phyloP scores from a whole-genome alignment of 2,888 invertebrate genomes.

The Drosophila multiciliata region DNA sequence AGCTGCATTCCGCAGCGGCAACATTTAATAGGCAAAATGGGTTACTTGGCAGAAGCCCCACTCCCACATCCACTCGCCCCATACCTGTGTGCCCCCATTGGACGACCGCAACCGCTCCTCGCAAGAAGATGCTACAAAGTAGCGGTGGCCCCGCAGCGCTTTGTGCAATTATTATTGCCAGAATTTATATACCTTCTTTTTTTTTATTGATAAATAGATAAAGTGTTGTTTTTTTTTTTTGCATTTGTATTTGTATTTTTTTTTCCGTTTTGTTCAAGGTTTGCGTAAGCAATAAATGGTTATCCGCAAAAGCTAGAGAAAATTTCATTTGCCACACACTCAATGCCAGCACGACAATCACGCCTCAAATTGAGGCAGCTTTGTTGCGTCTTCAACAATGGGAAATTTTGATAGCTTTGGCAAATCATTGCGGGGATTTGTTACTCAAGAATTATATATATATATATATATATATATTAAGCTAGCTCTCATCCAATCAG shows the following conservation, averaged over 20 bases:
- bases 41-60: slow-evolving; percentile 45
- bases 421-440: slow-evolving; percentile 2
- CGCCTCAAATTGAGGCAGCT: slow-evolving; percentile 44
- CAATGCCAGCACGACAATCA: slow-evolving; percentile 55
- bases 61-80: not conserved
- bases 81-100: not conserved
- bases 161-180: slow-evolving; percentile 38
- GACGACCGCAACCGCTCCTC: slow-evolving; percentile 31
- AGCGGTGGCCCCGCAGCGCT: slow-evolving; percentile 18
- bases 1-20: slow-evolving; percentile 61
- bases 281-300: slow-evolving; percentile 21
- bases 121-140: slow-evolving; percentile 27
- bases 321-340: slow-evolving; percentile 45
- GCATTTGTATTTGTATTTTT: not conserved
- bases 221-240: slow-evolving; percentile 3
- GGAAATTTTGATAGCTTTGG: slow-evolving; percentile 31
- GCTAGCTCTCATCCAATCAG: not conserved
- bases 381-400: slow-evolving; percentile 34
- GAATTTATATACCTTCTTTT: slow-evolving; percentile 36
- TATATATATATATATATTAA: not conserved
- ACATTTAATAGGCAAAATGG: slow-evolving; percentile 62
- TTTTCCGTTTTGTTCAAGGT: slow-evolving; percentile 31
- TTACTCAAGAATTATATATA: slow-evolving; percentile 3
- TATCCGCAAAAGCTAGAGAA: slow-evolving; percentile 38
- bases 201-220: slow-evolving; percentile 5